Percentiles rank a stretch among this genome's conserved stretches.
These are phyloP conservation scores for Phyllostomus discolor DNA, from an alignment of 2,113 vertebrate genomes.

Conservation along the genomic window DNA sequence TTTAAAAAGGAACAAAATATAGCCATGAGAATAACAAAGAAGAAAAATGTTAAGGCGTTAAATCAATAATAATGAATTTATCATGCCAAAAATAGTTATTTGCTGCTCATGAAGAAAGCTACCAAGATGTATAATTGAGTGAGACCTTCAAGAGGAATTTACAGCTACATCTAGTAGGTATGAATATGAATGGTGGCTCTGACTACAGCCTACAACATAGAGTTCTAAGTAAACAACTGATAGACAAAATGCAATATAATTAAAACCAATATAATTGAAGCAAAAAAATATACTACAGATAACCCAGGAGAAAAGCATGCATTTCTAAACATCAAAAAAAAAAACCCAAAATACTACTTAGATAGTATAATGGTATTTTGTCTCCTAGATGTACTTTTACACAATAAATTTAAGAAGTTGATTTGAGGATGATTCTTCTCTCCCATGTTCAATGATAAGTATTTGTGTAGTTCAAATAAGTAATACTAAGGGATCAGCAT, in stretches of 20 bases:
- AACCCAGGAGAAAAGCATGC: not conserved
- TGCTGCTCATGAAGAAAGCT: not conserved
- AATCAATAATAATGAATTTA: not conserved
- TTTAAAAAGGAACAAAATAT: not conserved
- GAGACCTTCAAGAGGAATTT: not conserved
- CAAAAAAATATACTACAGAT: not conserved
- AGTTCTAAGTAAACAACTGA: not conserved
- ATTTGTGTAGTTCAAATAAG: not conserved
- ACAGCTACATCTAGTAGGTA: not conserved
- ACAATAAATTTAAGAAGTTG: conserved; percentile 15
- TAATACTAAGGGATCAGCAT: not conserved
- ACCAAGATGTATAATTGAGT: not conserved
- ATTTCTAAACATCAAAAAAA: not conserved
- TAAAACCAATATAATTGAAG: not conserved
- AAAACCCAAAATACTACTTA: not conserved
- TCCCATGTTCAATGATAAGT: not conserved
- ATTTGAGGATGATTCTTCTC: conserved; percentile 26
- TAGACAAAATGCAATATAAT: not conserved
- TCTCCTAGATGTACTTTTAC: not conserved
- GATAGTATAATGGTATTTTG: not conserved
- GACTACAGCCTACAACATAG: not conserved
- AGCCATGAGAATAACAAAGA: not conserved
- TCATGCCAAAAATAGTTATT: not conserved
- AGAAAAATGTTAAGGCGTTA: not conserved
- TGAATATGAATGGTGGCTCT: not conserved